Evolutionary conservation across 2,888 invertebrate genomes (phyloP).

Genomic region (Torymus aiolomorphi): DNA sequence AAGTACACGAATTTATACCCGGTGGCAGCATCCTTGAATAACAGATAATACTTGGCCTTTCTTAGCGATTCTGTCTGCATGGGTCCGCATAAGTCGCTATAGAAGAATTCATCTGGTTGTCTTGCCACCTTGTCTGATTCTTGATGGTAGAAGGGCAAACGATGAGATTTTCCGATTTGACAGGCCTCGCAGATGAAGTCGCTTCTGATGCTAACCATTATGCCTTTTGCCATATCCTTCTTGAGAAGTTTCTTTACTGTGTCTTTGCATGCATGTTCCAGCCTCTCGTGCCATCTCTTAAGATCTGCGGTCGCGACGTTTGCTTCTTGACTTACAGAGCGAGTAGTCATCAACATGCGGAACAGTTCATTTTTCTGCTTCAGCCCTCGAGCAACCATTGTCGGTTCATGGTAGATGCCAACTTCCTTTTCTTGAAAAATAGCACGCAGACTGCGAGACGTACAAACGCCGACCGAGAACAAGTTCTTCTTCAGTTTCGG

Average conservation of each 20-base stretch:
- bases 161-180: background rate
- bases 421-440: slow-evolving; percentile 12
- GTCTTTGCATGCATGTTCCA: background rate
- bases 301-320: background rate
- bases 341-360: no score
- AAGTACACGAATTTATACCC: no score
- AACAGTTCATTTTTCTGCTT: background rate
- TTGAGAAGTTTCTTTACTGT: background rate
- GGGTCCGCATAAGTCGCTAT: no score
- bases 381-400: background rate
- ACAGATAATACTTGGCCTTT: no score
- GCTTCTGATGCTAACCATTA: no score
- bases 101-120: no score
- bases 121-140: background rate
- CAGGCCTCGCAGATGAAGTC: background rate
- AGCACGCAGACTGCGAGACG: slow-evolving; percentile 43
- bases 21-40: no score
- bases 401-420: background rate
- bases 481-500: slow-evolving; percentile 59
- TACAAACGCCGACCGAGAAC: slow-evolving; percentile 59
- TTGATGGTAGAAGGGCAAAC: background rate
- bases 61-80: no score
- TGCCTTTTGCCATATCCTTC: background rate
- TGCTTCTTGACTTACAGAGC: no score
- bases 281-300: background rate